Percentiles rank a stretch among this genome's conserved stretches.
These are phyloP conservation scores for Asarcornis scutulata DNA, from an alignment of 2,113 vertebrate genomes.

Conservation along the genomic window DNA sequence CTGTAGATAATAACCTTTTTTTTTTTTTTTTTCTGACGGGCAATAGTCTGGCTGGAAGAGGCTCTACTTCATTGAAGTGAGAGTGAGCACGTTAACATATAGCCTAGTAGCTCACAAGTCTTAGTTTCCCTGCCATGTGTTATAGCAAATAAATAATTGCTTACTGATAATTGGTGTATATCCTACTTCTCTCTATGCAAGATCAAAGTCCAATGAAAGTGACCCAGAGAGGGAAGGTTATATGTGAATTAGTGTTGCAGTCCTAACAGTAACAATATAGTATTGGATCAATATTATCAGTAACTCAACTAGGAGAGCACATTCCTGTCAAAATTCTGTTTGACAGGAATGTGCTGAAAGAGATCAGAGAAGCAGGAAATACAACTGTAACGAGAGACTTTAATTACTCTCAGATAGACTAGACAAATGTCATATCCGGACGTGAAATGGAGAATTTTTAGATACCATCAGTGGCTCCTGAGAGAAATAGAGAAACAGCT, in stretches of 20 bases:
- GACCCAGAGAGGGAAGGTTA: neutral
- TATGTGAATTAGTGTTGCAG: neutral
- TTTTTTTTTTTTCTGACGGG: neutral
- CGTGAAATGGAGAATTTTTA: slow-evolving; percentile 9
- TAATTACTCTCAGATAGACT: slow-evolving; percentile 25
- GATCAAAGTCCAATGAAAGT: neutral
- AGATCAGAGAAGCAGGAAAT: slow-evolving; percentile 23
- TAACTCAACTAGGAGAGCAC: neutral
- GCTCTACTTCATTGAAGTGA: neutral
- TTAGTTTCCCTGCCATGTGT: neutral
- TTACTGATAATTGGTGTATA: neutral
- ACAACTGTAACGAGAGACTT: slow-evolving; percentile 10
- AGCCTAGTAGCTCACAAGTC: neutral
- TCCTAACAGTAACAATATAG: neutral
- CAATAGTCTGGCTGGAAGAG: neutral
- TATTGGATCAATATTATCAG: neutral
- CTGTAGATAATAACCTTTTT: fast-evolving
- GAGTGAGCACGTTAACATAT: neutral
- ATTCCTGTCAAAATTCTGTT: no score
- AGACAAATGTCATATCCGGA: neutral
- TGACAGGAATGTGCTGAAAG: neutral
- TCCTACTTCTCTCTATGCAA: neutral
- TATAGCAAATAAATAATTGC: neutral
- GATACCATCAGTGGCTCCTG: neutral
- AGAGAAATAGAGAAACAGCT: neutral